A percentile compares a stretch with the other conserved stretches of the same genome.
Conservation (phyloP, 2,888 invertebrate species). For the Ephialtes manifestator region DNA sequence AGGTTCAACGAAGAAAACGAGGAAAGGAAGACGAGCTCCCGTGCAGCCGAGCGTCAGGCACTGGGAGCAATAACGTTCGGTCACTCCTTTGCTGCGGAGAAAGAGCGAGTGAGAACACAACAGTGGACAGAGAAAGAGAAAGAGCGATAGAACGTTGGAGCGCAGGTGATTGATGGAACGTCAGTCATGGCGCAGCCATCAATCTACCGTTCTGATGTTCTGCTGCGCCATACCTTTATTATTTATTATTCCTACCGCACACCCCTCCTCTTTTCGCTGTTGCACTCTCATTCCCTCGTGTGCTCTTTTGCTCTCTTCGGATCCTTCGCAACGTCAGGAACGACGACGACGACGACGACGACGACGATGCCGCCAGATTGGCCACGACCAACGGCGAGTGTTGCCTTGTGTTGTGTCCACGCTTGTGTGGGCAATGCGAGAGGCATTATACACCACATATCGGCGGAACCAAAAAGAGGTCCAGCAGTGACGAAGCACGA, state of each 20-base stretch:
- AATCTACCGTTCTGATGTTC: constrained; percentile 78
- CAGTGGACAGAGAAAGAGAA: constrained; percentile 8
- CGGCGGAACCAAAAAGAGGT: constrained; percentile 74
- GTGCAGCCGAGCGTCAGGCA: constrained; percentile 42
- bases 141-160: constrained; percentile 56
- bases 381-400: constrained; percentile 21
- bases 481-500: constrained; percentile 80
- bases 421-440: constrained; percentile 21
- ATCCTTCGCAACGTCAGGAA: constrained; percentile 45
- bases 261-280: constrained; percentile 50
- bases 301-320: constrained; percentile 43
- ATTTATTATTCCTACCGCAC: constrained; percentile 82
- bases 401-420: neutral
- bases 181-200: constrained; percentile 85
- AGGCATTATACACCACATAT: constrained; percentile 54
- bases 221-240: constrained; percentile 79
- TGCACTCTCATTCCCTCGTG: constrained; percentile 63
- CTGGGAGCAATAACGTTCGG: constrained; percentile 58
- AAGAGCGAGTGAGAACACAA: constrained; percentile 35
- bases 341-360: constrained; percentile 27
- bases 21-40: constrained; percentile 57
- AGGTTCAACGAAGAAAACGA: constrained; percentile 40
- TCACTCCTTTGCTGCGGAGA: constrained; percentile 67
- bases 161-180: constrained; percentile 85
- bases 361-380: constrained; percentile 42